These are phyloP conservation scores for Percopsis transmontana DNA, from an alignment of 2,113 vertebrate genomes.

Conservation along the genomic window DNA sequence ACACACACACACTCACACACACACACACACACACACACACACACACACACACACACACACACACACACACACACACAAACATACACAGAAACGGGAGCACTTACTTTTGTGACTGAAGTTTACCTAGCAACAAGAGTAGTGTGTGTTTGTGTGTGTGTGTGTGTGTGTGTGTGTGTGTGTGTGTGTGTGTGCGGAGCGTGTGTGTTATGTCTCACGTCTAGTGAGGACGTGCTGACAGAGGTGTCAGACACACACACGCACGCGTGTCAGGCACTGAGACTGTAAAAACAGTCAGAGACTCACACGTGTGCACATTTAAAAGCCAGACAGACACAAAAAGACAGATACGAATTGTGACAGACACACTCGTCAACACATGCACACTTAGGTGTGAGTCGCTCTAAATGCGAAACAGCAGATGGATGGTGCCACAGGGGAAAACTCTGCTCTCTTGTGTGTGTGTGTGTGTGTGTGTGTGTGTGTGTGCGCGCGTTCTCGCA, in stretches of 20 bases:
- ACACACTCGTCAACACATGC: background rate
- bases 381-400: conserved; percentile 37
- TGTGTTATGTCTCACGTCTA: too few relatives aligned
- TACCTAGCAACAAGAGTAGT: too few relatives aligned
- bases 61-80: background rate
- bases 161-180: too few relatives aligned
- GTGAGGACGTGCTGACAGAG: background rate
- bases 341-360: background rate
- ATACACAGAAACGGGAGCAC: background rate
- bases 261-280: background rate
- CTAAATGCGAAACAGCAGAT: conserved; percentile 32
- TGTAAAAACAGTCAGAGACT: background rate
- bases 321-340: conserved; percentile 1
- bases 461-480: background rate
- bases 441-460: conserved; percentile 2
- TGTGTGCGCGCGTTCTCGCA: background rate
- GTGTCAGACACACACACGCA: conserved; percentile 1
- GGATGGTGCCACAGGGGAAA: conserved; percentile 20
- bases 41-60: conserved; percentile 6
- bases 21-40: background rate
- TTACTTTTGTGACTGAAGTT: too few relatives aligned
- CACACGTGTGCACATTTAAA: background rate
- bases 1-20: background rate
- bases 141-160: too few relatives aligned
- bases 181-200: too few relatives aligned